Evolutionary conservation across 2,113 vertebrate species (phyloP).

Genomic region (Clupea harengus): DNA sequence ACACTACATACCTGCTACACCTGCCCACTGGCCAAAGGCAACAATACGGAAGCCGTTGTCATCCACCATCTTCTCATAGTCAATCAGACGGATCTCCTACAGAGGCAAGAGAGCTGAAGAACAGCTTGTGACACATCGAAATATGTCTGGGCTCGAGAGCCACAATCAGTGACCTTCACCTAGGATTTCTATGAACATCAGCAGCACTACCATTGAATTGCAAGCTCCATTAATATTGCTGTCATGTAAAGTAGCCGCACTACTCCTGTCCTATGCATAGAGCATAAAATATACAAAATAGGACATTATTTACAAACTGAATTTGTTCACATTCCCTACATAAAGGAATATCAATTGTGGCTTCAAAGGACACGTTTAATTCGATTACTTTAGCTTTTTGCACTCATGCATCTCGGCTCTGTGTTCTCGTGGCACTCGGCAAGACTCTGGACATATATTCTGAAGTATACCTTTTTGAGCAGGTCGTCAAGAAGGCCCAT

Average conservation of each 20-base stretch:
- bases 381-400: not conserved
- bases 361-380: not conserved
- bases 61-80: constrained; percentile 99
- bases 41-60: constrained; percentile 88
- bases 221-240: not conserved
- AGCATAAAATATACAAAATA: not conserved
- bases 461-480: constrained; percentile 81
- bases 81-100: constrained; percentile 93
- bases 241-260: not conserved
- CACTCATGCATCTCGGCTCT: not conserved
- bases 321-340: not conserved
- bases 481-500: constrained; percentile 92
- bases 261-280: not conserved
- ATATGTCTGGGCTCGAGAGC: not conserved
- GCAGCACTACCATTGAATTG: not conserved
- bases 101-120: not conserved
- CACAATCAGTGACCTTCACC: not conserved
- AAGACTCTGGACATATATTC: not conserved
- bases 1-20: constrained; percentile 85
- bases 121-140: not conserved
- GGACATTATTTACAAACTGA: not conserved
- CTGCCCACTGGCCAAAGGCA: constrained; percentile 97
- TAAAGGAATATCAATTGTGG: not conserved
- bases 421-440: not conserved
- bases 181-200: not conserved